Base-by-base conservation (phyloP, 2,113 vertebrate genomes). In the Halichoerus grypus region DNA sequence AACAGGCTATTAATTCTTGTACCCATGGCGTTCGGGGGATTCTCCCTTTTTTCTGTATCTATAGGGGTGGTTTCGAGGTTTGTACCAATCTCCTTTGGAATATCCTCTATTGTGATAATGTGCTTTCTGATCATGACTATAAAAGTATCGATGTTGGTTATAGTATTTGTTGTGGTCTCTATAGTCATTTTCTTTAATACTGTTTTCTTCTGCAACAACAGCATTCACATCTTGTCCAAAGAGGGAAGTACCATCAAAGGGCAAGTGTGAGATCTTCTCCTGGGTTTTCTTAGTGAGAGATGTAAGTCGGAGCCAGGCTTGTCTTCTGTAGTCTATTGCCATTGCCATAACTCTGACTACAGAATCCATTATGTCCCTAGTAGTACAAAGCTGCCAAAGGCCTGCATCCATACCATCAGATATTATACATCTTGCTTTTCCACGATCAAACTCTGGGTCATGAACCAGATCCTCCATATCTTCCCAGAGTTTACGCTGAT, bases 401-500 rank as follows among this genome's bases (percentile, higher is more conserved):
- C 97, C 97, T 14, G 97, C 97, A 95, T 97, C 97, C 97, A 98
- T 97, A 57, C 98, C 97, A 94, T 98, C 97, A 71, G 96, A 97
- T 95, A 98, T 97, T 93, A 98, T 97, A 88, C 97, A 96, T 11
- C 97, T 97, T 83, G 97, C 97, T 97, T 97, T 98, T 39, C 97
- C 97, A 86, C 96, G 94, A 77, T 97, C 97, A 97, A 98, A 97
- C 76, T 98, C 97, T 4, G 98, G 98, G 61, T 97, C 97, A 72
- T 97, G 97, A 61, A 98, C 96, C 71, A 98, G 91, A 88, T 98
- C 97, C 74, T 98, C 97, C 97, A 98, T 98, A 71, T 98, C 97
- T 93, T 98, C 97, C 97, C 97, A 98, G 15, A 98, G 97, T 88
- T 98, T 98, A 94, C 98, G 97, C 77, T 98, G 98, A 96, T 98